Base-by-base conservation (phyloP, 2,888 invertebrate genomes). In the Clunio marinus region DNA sequence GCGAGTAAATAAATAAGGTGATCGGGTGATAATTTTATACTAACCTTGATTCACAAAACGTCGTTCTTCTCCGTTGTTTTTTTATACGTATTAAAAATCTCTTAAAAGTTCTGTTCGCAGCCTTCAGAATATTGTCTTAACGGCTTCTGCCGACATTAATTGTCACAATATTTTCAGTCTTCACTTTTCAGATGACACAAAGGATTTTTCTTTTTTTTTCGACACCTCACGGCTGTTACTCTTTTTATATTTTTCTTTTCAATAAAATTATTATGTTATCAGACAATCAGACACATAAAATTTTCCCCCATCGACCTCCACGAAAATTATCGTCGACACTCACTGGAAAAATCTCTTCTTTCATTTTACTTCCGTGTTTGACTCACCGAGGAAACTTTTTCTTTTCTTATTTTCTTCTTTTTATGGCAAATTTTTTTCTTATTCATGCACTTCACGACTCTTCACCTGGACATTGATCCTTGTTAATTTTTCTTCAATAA, bases 391-490 rank as follows among this genome's bases (percentile, higher is more conserved):
- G 41, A 46, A 24, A 62, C 41, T 5, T 51, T 51, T 51, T 51
- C 51, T 51, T 51, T 22, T 51, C 24, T 7, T 20, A 17, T 51
- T 13, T 28, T 65, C 46, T 46, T 46, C n/a, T 17, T 65, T 65
- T 41, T 22, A 59, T 35, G 35, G 35, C 32, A 59, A 22, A 59
- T 35, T 41, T 24, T 41, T 60, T 60, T 41, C 62, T 13, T 62
- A 41, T 62, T 35, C 62, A 62, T 65, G 35, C 45, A 65, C 46
- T 65, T 41, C 41, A 10, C 59, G 25, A n/a, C 15, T 62, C 32
- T 27, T 65, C 37, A 4, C 46, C 46, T 46, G 63, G 63, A 65
- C 63, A 41, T 65, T 65, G 63, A 45, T 65, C 63, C 63, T 65
- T 65, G 25, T 17, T 20, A 8, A 51, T 20, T 51, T 17, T 5